Conservation (phyloP, 2,888 invertebrate species). For the Spatulosminthurus flaviceps region DNA sequence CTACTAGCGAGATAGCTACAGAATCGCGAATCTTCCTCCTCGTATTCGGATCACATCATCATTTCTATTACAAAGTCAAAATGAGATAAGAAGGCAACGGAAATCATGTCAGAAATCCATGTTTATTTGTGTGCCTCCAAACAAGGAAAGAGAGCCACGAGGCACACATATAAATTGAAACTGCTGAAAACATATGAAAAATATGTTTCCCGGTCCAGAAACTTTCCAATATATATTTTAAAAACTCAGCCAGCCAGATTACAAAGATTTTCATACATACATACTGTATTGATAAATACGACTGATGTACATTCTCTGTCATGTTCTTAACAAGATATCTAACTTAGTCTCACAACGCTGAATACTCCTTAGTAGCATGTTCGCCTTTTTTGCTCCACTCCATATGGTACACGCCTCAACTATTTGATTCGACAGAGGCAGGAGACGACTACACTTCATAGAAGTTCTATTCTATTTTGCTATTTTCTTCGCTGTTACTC, state of each 20-base stretch:
- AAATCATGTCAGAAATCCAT: conserved; percentile 7
- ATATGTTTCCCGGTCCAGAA: conserved; percentile 8
- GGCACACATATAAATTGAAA: background rate
- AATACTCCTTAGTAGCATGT: background rate
- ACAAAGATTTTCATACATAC: background rate
- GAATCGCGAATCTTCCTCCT: conserved; percentile 5
- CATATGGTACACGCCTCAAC: conserved; percentile 33
- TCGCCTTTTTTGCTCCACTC: conserved; percentile 12
- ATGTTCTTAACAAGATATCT: conserved; percentile 14
- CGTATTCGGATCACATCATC: conserved; percentile 26
- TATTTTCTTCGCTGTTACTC: conserved; percentile 39
- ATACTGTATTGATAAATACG: conserved; percentile 1
- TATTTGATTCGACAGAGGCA: conserved; percentile 33
- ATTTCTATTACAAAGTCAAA: conserved; percentile 28
- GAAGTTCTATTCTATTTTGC: conserved; percentile 33
- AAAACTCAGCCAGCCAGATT: background rate
- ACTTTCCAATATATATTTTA: background rate
- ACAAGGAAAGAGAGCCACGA: background rate
- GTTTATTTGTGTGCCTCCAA: conserved; percentile 28
- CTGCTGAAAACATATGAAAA: background rate
- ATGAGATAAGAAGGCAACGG: conserved; percentile 27
- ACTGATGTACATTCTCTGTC: conserved; percentile 3
- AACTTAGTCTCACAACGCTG: conserved; percentile 8
- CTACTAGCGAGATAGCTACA: background rate
- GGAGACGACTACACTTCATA: background rate